Conservation (phyloP, 2,888 invertebrate species). For the Drosophila borborema region DNA sequence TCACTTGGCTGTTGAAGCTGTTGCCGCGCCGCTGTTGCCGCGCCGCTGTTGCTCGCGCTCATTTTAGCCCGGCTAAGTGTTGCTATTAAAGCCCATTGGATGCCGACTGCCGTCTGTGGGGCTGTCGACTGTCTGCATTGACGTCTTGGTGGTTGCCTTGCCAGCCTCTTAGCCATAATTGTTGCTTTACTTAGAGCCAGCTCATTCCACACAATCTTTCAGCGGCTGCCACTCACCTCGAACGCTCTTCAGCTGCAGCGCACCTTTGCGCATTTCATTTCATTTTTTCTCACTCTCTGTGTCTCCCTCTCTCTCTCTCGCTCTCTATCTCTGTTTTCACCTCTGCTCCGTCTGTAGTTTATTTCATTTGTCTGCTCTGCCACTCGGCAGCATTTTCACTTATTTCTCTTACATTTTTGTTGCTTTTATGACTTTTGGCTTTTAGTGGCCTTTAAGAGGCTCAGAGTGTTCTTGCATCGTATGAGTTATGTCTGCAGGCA, state of each 20-base stretch:
- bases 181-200: constrained; percentile 76
- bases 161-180: constrained; percentile 72
- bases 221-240: constrained; percentile 7
- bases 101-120: constrained; percentile 39
- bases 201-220: constrained; percentile 35
- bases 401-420: constrained; percentile 63
- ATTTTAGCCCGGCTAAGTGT: constrained; percentile 56
- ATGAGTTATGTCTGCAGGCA: constrained; percentile 70
- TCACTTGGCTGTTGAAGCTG: constrained; percentile 62
- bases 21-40: constrained; percentile 25
- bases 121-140: constrained; percentile 32
- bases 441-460: constrained; percentile 78
- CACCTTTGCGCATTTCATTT: constrained; percentile 63
- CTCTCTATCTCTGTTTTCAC: background rate
- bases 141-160: constrained; percentile 41
- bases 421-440: constrained; percentile 80
- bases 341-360: constrained; percentile 61
- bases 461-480: constrained; percentile 62
- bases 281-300: too few species aligned
- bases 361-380: constrained; percentile 72
- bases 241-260: constrained; percentile 47
- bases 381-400: constrained; percentile 72
- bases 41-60: constrained; percentile 27
- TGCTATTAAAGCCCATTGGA: constrained; percentile 67
- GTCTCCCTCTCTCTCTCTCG: background rate